Evolutionary conservation across 2,113 vertebrate species (phyloP), one percentile per base, ranked within the genome.

Genomic region (Plecturocebus donacophilus): DNA sequence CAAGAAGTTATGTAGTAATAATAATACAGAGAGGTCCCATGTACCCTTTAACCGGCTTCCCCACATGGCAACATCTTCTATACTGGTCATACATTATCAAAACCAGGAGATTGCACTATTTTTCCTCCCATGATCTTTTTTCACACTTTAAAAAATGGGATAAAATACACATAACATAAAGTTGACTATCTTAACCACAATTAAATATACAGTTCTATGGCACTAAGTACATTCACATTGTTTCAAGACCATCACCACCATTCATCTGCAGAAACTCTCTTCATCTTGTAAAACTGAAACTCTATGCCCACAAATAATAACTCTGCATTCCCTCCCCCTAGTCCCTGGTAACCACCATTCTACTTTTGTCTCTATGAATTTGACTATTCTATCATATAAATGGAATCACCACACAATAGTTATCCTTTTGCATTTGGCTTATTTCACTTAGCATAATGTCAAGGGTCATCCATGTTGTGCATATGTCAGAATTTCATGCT

Each of bases 171-270:
- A 73, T 35, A 35, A 61, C 20, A 16, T 7, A 54, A 54, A 61
- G 10, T 83, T 52, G 32, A 32, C 38, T 1, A 1, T 71, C 38
- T 14, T 79, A 35, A 25, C 70, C 76, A 27, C n/a, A 52, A 35
- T 45, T 52, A 54, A 66, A n/a, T 5, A 11, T 2, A 13, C 42
- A 25, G 45, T 17, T 87, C 38, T 40, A 25, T 6, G 38, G 14
- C 19, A 14, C n/a, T 11, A 14, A 38, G 38, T 3, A 11, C 32
- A 5, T 68, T 35, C 32, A 17, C 58, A 1, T 2, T 21, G 12
- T 17, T 54, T 4, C 20, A 3, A 17, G 11, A 1, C 14, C 8
- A 12, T 30, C n/a, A 4, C n/a, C 54, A 35, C 19, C 21, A 10
- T 11, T 45, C 25, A 2, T 10, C 75, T 61, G n/a, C 73, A 52